Evolutionary conservation across 2,888 invertebrate species (phyloP).

Genomic region (Girardia tigrina): DNA sequence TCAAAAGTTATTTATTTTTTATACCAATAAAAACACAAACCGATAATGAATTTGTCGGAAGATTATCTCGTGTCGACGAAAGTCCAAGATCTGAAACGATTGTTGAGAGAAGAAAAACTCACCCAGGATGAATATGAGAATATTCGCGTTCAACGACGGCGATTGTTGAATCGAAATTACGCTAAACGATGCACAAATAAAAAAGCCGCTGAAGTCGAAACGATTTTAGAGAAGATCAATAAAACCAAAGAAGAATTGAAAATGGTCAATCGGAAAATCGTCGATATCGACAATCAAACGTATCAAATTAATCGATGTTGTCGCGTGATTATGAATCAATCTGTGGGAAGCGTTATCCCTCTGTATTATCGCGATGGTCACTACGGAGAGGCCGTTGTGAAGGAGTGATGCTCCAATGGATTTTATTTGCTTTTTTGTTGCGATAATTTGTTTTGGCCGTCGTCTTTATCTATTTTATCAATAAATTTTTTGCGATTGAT

Average conservation of each 20-base stretch:
- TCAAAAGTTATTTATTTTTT: no score
- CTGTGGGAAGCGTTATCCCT: not conserved
- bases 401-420: no score
- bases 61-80: not conserved
- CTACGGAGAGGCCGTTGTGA: not conserved
- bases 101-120: conserved; percentile 19
- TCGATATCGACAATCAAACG: not conserved
- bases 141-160: conserved; percentile 6
- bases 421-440: no score
- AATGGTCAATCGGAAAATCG: not conserved
- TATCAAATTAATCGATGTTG: conserved; percentile 9
- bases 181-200: conserved; percentile 12
- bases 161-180: not conserved
- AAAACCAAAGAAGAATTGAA: conserved; percentile 13
- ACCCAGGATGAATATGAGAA: not conserved
- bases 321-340: not conserved
- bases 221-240: not conserved
- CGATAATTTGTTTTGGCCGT: no score
- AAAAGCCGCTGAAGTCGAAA: conserved; percentile 2
- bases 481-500: no score
- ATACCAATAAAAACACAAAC: no score
- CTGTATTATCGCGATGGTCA: not conserved
- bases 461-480: no score
- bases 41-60: conserved; percentile 5
- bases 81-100: conserved; percentile 5